These are phyloP conservation scores for Gadus chalcogrammus DNA, from an alignment of 2,113 vertebrate genomes.

Conservation along the genomic window DNA sequence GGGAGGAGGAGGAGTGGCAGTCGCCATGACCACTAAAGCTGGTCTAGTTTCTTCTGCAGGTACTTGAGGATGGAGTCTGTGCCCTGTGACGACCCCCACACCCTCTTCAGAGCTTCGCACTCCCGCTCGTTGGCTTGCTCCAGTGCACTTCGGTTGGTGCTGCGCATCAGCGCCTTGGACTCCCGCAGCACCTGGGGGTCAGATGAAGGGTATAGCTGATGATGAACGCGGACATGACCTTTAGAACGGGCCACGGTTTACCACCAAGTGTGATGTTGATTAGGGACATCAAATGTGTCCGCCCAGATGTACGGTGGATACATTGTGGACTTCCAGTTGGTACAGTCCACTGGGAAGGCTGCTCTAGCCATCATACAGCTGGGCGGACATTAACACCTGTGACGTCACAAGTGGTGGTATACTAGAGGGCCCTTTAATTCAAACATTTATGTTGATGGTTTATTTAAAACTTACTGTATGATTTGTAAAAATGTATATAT, in stretches of 20 bases:
- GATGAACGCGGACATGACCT: background rate
- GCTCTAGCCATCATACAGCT: conserved; percentile 17
- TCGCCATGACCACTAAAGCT: conserved; percentile 76
- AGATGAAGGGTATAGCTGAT: background rate
- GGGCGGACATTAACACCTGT: background rate
- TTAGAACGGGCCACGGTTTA: background rate
- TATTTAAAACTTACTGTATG: too few species aligned
- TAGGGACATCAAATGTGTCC: too few species aligned
- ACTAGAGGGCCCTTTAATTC: too few species aligned
- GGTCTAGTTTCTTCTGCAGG: conserved; percentile 88
- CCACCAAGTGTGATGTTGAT: too few species aligned
- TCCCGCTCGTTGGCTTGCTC: conserved; percentile 95
- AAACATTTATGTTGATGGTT: too few species aligned
- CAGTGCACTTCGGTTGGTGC: conserved; percentile 82
- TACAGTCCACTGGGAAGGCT: too few species aligned
- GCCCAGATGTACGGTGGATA: too few species aligned
- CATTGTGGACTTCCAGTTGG: too few species aligned
- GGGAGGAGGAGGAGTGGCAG: background rate
- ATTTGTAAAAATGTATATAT: conserved; percentile 13
- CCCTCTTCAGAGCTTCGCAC: conserved; percentile 90
- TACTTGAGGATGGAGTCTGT: conserved; percentile 94
- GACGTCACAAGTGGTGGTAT: background rate
- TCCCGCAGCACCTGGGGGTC: conserved; percentile 87
- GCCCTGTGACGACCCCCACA: conserved; percentile 94
- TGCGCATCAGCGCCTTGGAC: conserved; percentile 92